A percentile compares a stretch with the other conserved stretches of the same genome.
Evolutionary conservation across 2,113 vertebrate genomes (phyloP).

Genomic region (Gnathonemus echidnorhynchus): DNA sequence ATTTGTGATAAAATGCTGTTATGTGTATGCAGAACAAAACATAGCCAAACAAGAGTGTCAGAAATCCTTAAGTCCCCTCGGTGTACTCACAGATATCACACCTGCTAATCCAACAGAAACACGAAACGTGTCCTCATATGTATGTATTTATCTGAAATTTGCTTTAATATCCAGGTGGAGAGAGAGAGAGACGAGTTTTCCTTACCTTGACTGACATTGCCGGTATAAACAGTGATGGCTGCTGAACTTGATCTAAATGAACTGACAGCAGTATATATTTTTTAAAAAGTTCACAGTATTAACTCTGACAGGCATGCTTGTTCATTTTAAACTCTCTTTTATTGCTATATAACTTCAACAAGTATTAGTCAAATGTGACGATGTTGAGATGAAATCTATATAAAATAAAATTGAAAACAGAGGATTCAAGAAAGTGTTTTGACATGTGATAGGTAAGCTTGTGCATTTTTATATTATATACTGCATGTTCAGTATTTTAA

Average conservation of each 20-base stretch:
- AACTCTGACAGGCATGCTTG: constrained; percentile 56
- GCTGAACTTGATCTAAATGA: constrained; percentile 53
- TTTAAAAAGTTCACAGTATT: constrained; percentile 40
- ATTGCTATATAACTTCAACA: background rate
- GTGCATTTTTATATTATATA: background rate
- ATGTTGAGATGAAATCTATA: background rate
- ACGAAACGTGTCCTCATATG: background rate
- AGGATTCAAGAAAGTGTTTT: background rate
- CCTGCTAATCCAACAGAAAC: constrained; percentile 8
- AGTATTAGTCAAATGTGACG: background rate
- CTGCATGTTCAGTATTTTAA: background rate
- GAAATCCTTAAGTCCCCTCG: background rate
- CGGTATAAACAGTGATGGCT: constrained; percentile 57
- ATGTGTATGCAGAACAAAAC: background rate
- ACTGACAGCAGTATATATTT: constrained; percentile 39
- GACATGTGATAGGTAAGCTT: background rate
- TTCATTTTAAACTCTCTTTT: constrained; percentile 10
- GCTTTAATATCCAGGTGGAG: constrained; percentile 42
- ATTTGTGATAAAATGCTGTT: background rate
- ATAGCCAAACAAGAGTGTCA: background rate
- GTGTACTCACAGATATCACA: constrained; percentile 1
- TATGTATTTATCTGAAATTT: constrained; percentile 11
- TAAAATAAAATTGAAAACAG: background rate
- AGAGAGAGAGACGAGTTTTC: constrained; percentile 21
- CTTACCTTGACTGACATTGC: constrained; percentile 51